A percentile compares a stretch with the other conserved stretches of the same genome.
Conservation (phyloP, 92 coral and sea anemone species). For the Epizoanthus scotinus region DNA sequence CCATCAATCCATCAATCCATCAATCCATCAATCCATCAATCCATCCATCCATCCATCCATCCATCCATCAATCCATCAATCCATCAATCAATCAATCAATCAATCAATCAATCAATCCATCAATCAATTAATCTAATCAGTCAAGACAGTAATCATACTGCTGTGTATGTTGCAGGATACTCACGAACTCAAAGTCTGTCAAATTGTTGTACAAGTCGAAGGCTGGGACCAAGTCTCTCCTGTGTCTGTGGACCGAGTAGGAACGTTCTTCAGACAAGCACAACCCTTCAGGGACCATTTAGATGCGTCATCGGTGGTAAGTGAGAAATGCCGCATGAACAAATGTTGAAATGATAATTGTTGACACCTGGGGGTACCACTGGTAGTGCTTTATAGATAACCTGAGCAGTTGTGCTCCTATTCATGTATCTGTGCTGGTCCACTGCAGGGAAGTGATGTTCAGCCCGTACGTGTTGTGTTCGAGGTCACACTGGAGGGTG, state of each 20-base stretch:
- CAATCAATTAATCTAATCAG: too few relatives aligned
- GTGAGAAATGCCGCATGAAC: background rate
- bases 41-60: too few relatives aligned
- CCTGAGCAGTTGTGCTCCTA: background rate
- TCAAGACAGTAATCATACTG: background rate
- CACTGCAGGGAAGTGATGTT: slow-evolving; percentile 64
- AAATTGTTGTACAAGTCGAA: slow-evolving; percentile 87
- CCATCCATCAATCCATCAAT: too few relatives aligned
- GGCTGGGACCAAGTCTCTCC: slow-evolving; percentile 99
- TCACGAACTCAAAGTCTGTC: slow-evolving; percentile 93
- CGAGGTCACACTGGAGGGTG: slow-evolving; percentile 88
- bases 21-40: too few relatives aligned
- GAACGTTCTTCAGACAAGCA: slow-evolving; percentile 91
- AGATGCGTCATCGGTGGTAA: slow-evolving; percentile 66
- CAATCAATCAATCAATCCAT: too few relatives aligned
- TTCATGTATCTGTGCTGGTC: background rate
- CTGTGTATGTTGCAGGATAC: slow-evolving; percentile 66
- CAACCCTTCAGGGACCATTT: slow-evolving; percentile 61
- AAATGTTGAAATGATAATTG: background rate
- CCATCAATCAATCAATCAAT: too few relatives aligned
- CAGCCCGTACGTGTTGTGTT: slow-evolving; percentile 94
- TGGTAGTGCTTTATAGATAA: background rate
- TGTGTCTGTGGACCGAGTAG: slow-evolving; percentile 96
- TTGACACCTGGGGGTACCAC: background rate
- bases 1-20: too few relatives aligned